These are phyloP conservation scores for Thamnaconus septentrionalis DNA, from an alignment of 2,113 vertebrate species.

Conservation along the genomic window DNA sequence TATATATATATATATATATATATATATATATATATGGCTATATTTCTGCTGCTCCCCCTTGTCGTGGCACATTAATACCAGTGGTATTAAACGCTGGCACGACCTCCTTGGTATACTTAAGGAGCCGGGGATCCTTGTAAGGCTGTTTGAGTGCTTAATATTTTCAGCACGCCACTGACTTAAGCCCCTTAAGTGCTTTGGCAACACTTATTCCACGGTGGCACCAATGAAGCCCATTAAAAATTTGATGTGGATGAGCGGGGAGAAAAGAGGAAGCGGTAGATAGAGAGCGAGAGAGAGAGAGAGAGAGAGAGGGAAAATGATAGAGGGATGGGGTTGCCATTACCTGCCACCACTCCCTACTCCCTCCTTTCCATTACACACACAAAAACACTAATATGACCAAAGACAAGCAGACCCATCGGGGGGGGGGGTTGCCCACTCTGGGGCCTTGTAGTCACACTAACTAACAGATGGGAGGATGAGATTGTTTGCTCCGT, in stretches of 20 bases:
- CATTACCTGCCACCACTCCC: conserved; percentile 21
- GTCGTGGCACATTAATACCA: conserved; percentile 59
- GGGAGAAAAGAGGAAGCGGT: not conserved
- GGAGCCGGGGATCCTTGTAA: conserved; percentile 70
- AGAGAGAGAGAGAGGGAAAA: conserved; percentile 12
- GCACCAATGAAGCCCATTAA: conserved; percentile 77
- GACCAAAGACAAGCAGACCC: conserved; percentile 68
- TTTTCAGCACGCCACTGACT: conserved; percentile 75
- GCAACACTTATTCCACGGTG: conserved; percentile 80
- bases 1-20: conserved; percentile 50
- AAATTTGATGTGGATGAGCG: conserved; percentile 72
- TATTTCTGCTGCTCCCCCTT: conserved; percentile 55
- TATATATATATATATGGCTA: conserved; percentile 55
- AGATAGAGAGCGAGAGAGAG: not conserved
- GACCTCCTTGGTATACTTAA: conserved; percentile 70
- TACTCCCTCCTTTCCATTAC: conserved; percentile 36
- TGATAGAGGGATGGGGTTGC: conserved; percentile 44
- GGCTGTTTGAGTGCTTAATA: conserved; percentile 74
- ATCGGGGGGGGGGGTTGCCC: conserved; percentile 46
- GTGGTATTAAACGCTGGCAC: conserved; percentile 68
- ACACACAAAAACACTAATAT: conserved; percentile 23
- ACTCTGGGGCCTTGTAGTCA: conserved; percentile 43
- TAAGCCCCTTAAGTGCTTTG: conserved; percentile 82
- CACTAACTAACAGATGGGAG: conserved; percentile 17
- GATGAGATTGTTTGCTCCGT: conserved; percentile 33